Conservation (phyloP, 1,140 invertebrate species). For the Rhagoletis pomonella region DNA sequence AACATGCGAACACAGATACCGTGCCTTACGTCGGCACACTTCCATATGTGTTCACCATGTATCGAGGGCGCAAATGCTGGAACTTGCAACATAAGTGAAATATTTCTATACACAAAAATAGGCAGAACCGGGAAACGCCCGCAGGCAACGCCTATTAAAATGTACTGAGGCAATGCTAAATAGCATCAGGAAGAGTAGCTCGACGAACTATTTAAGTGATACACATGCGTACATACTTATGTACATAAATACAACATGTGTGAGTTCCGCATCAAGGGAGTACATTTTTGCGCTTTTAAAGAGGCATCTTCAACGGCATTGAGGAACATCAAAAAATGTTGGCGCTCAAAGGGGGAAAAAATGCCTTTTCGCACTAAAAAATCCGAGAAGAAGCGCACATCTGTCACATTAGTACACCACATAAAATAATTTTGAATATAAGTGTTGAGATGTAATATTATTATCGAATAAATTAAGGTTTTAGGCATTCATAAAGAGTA, state of each 20-base stretch:
- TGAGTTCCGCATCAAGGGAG: neutral
- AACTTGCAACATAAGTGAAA: constrained; percentile 31
- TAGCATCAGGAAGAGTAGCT: neutral
- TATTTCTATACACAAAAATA: constrained; percentile 28
- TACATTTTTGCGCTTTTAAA: neutral
- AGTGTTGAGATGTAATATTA: too few species aligned
- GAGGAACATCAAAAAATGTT: neutral
- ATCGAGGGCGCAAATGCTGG: neutral
- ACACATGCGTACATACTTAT: too few species aligned
- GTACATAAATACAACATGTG: neutral
- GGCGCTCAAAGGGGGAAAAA: neutral
- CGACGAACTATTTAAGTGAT: too few species aligned
- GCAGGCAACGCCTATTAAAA: constrained; percentile 27
- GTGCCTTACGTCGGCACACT: neutral
- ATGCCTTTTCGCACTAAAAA: neutral
- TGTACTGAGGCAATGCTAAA: neutral
- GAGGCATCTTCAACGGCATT: neutral
- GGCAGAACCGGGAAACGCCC: constrained; percentile 17
- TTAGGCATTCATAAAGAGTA: too few species aligned
- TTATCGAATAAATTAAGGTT: too few species aligned
- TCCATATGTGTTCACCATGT: neutral
- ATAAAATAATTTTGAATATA: too few species aligned
- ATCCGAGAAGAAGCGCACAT: neutral
- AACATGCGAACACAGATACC: neutral
- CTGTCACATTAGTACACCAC: too few species aligned